A percentile compares a stretch with the other conserved stretches of the same genome.
Evolutionary conservation across 2,113 vertebrate genomes (phyloP).

Genomic region (Hemiscyllium ocellatum): DNA sequence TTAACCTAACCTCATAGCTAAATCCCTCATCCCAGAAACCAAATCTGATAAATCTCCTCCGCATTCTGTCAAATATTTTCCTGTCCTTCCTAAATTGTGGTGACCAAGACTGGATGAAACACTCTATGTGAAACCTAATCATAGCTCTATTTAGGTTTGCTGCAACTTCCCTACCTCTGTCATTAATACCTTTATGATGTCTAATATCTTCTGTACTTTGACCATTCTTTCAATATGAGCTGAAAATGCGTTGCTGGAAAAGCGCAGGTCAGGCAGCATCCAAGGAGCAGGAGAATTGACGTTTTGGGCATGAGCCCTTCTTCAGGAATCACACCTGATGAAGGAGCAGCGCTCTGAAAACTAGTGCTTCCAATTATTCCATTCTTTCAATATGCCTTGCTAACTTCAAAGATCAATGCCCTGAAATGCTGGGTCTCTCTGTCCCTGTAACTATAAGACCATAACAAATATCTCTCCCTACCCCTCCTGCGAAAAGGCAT

Average conservation of each 20-base stretch:
- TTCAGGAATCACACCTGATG: too few species aligned
- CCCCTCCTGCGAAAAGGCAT: neutral
- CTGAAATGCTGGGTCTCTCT: too few species aligned
- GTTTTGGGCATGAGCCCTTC: too few species aligned
- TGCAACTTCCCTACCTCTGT: neutral
- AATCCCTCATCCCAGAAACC: neutral
- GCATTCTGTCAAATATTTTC: neutral
- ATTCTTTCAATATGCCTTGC: neutral
- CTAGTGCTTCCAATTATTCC: too few species aligned
- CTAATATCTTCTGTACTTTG: neutral
- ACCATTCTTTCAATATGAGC: neutral
- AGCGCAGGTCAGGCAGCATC: too few species aligned
- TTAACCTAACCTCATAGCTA: neutral
- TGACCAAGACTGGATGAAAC: neutral
- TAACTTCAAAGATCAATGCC: too few species aligned
- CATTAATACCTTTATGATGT: neutral
- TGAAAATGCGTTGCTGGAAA: too few species aligned
- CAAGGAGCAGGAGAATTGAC: too few species aligned
- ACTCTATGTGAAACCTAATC: neutral
- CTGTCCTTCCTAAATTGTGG: neutral
- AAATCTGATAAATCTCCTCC: neutral
- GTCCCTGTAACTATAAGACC: too few species aligned
- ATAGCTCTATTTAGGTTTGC: neutral
- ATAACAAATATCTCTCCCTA: too few species aligned
- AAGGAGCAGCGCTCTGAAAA: too few species aligned